Evolutionary conservation across 2,113 vertebrate genomes (phyloP).

Genomic region (Puntigrus tetrazona): DNA sequence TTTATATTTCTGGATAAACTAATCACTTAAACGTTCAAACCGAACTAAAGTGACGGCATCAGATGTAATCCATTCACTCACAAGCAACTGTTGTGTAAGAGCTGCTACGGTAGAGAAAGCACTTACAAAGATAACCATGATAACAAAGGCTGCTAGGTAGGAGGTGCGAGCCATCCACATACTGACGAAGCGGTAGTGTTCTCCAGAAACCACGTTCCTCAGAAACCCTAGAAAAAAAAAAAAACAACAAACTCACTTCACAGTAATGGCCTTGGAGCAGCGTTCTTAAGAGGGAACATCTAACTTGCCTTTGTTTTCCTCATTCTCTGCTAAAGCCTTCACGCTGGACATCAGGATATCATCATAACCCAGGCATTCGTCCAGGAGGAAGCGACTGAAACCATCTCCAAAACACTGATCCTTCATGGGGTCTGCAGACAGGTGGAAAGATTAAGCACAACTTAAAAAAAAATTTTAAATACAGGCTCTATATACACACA

Average conservation of each 20-base stretch:
- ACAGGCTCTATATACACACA: no score
- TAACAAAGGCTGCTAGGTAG: conserved; percentile 93
- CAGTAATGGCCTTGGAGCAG: not conserved
- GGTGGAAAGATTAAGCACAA: not conserved
- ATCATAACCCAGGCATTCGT: conserved; percentile 94
- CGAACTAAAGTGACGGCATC: not conserved
- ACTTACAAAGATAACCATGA: conserved; percentile 99
- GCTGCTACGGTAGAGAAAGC: not conserved
- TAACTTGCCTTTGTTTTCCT: conserved; percentile 92
- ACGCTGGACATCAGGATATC: conserved; percentile 99
- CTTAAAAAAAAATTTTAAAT: no score
- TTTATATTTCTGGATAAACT: not conserved
- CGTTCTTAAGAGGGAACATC: no score
- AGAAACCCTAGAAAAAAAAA: conserved; percentile 83
- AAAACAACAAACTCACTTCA: not conserved
- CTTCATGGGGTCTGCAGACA: conserved; percentile 84
- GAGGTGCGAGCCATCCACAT: conserved; percentile 99
- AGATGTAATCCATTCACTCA: not conserved
- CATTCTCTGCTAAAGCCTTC: conserved; percentile 94
- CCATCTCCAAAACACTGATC: conserved; percentile 96
- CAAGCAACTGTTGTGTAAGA: not conserved
- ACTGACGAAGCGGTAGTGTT: conserved; percentile 98
- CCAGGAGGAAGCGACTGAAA: conserved; percentile 93
- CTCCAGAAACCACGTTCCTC: conserved; percentile 94
- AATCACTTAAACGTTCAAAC: not conserved